Conservation (phyloP, 2,113 vertebrate genomes). For the Limanda limanda region DNA sequence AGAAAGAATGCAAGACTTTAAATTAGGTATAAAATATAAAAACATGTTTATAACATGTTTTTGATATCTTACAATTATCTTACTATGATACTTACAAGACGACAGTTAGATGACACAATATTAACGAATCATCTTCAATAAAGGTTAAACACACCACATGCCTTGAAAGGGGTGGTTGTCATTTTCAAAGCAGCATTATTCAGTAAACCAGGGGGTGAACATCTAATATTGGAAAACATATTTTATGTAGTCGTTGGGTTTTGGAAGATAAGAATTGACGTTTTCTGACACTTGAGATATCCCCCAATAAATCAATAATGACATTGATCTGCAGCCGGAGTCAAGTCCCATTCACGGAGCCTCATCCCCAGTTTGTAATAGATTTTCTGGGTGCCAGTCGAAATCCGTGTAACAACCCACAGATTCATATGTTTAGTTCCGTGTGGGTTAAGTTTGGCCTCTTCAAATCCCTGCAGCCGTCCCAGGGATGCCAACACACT, state of each 20-base stretch:
- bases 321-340: neutral
- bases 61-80: too few relatives aligned
- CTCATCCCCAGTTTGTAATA: conserved; percentile 16
- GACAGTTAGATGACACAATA: too few relatives aligned
- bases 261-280: too few relatives aligned
- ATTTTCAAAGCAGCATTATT: neutral
- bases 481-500: conserved; percentile 67
- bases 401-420: conserved; percentile 33
- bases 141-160: too few relatives aligned
- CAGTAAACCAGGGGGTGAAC: too few relatives aligned
- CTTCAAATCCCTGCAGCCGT: conserved; percentile 61
- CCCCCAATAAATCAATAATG: neutral
- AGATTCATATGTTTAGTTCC: conserved; percentile 54
- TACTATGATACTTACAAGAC: too few relatives aligned
- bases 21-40: too few relatives aligned
- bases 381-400: conserved; percentile 17
- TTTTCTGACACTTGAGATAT: neutral
- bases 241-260: neutral
- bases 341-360: neutral
- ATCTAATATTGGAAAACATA: too few relatives aligned
- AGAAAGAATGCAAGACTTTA: too few relatives aligned
- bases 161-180: too few relatives aligned
- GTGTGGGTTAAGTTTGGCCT: conserved; percentile 72
- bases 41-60: too few relatives aligned
- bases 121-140: too few relatives aligned